Conservation (phyloP, 2,888 invertebrate genomes). For the Empis livida region DNA sequence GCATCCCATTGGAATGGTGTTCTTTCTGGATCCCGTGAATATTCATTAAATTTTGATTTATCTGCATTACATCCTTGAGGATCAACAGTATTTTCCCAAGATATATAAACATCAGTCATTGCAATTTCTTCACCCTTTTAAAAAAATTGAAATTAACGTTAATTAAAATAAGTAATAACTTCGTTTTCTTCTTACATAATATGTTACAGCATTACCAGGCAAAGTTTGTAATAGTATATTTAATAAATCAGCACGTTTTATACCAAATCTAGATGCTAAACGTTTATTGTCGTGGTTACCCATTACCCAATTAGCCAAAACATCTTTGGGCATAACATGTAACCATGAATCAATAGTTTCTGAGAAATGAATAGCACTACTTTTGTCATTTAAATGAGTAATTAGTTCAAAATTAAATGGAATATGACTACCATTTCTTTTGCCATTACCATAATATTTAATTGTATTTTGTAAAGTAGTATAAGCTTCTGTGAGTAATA, state of each 20-base stretch:
- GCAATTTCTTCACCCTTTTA: conserved; percentile 55
- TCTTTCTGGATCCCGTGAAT: conserved; percentile 43
- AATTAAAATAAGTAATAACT: background rate
- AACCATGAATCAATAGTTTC: conserved; percentile 41
- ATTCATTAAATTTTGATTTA: conserved; percentile 28
- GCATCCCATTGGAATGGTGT: conserved; percentile 52
- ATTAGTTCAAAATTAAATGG: conserved; percentile 49
- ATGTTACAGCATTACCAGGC: conserved; percentile 74
- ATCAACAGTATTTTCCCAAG: conserved; percentile 41
- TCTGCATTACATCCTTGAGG: conserved; percentile 41
- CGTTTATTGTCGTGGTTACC: conserved; percentile 69
- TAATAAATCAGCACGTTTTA: conserved; percentile 57
- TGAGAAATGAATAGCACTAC: conserved; percentile 39
- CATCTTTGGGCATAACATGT: conserved; percentile 39
- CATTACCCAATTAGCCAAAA: conserved; percentile 43
- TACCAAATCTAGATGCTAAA: conserved; percentile 54
- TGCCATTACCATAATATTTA: conserved; percentile 40
- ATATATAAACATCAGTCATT: conserved; percentile 41
- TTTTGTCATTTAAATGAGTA: conserved; percentile 35
- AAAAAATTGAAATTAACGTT: background rate
- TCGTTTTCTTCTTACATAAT: conserved; percentile 44
- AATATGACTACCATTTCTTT: conserved; percentile 39
- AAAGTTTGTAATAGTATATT: conserved; percentile 70
- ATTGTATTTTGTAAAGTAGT: conserved; percentile 39
- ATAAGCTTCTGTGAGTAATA: conserved; percentile 44